Conservation (phyloP, 2,797 vertebrate species). For the Columba guinea region DNA sequence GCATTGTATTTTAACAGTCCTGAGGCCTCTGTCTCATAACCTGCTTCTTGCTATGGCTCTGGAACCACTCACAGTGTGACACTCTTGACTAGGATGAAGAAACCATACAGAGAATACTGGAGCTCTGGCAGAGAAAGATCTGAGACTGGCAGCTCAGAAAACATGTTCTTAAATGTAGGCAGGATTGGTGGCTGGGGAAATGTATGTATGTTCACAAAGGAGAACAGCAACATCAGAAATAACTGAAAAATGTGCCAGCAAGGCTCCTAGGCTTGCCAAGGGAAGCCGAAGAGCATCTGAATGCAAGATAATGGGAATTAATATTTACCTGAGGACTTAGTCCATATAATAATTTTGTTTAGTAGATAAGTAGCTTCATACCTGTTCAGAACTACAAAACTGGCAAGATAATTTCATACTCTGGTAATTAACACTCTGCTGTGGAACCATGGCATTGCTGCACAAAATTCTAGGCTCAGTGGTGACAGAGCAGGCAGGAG, state of each 20-base stretch:
- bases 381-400: background rate
- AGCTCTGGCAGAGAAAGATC: background rate
- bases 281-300: background rate
- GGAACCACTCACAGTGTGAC: rapidly evolving
- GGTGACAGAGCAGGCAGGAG: background rate
- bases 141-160: background rate
- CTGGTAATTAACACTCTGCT: background rate
- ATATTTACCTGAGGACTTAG: background rate
- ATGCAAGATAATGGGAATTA: background rate
- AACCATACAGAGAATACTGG: background rate
- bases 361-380: background rate
- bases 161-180: background rate
- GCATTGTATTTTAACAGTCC: background rate
- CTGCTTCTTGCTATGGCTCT: background rate
- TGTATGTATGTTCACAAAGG: background rate
- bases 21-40: background rate
- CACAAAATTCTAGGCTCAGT: background rate
- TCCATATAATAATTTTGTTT: background rate
- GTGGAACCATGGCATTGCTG: background rate
- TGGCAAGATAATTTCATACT: background rate
- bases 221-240: background rate
- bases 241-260: background rate
- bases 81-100: background rate
- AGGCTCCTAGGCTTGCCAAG: background rate
- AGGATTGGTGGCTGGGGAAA: rapidly evolving